Percentiles rank a stretch among this genome's conserved stretches.
phyloP scores from a whole-genome alignment of 2,888 invertebrate species.

The Arrhopalites spinosus region DNA sequence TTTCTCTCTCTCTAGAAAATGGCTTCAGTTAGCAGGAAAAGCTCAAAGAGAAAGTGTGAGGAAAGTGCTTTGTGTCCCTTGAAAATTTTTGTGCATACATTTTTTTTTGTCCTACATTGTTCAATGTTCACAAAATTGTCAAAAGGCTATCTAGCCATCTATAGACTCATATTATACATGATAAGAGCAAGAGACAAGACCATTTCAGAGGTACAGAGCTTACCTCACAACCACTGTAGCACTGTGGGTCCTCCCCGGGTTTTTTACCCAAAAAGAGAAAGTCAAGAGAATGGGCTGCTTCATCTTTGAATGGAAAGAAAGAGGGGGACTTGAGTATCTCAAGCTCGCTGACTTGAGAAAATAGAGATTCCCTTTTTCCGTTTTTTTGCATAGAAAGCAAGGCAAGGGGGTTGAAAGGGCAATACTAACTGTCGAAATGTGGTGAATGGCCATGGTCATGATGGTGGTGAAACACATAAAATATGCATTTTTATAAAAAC shows the following conservation, averaged over 20 bases:
- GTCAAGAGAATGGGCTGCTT: not conserved
- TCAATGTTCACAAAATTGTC: too few relatives aligned
- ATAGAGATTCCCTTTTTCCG: too few relatives aligned
- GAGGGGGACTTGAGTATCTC: not conserved
- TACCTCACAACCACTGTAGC: not conserved
- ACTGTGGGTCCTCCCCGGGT: too few relatives aligned
- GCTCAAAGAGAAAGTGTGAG: not conserved
- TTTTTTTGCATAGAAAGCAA: not conserved
- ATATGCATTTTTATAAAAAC: conserved; percentile 17
- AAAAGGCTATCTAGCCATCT: too few relatives aligned
- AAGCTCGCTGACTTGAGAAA: too few relatives aligned
- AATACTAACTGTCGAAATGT: conserved; percentile 28
- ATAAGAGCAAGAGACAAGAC: not conserved
- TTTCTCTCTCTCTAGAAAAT: not conserved
- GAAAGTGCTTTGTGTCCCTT: not conserved
- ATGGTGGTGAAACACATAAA: conserved; percentile 20
- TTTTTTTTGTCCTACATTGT: not conserved
- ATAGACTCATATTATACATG: too few relatives aligned
- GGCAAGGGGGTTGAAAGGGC: not conserved
- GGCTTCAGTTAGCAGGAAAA: not conserved
- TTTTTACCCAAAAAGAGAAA: too few relatives aligned
- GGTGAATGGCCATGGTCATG: conserved; percentile 21
- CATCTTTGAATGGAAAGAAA: not conserved
- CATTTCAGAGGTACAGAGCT: not conserved
- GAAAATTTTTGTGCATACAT: not conserved